Evolutionary conservation across 2,888 invertebrate species (phyloP).

Genomic region (Drosophila paramelanica): DNA sequence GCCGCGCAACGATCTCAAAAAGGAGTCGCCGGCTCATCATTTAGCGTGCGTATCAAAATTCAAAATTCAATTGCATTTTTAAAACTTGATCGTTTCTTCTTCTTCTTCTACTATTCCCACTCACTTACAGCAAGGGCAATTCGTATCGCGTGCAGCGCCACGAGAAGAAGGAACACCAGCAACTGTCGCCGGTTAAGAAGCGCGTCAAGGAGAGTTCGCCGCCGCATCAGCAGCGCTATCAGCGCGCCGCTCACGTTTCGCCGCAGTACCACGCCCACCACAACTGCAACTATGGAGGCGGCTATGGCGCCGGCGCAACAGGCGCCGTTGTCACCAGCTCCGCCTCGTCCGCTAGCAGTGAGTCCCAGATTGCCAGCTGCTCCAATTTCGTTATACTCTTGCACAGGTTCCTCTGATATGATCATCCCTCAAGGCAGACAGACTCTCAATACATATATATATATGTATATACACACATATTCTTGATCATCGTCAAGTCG

Average conservation of each 20-base stretch:
- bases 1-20: constrained; percentile 87
- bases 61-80: no score
- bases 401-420: background rate
- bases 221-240: constrained; percentile 87
- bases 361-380: constrained; percentile 47
- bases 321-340: constrained; percentile 59
- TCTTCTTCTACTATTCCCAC: no score
- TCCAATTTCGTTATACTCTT: background rate
- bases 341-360: constrained; percentile 79
- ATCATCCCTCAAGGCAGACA: background rate
- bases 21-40: constrained; percentile 86
- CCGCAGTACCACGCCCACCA: constrained; percentile 85
- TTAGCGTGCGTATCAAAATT: constrained; percentile 78
- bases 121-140: constrained; percentile 79
- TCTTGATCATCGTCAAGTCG: background rate
- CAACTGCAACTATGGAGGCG: constrained; percentile 82
- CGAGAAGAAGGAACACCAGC: constrained; percentile 94
- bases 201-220: constrained; percentile 98
- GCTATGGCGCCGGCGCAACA: constrained; percentile 55
- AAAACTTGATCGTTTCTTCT: no score
- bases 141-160: constrained; percentile 86
- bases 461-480: background rate
- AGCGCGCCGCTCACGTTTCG: constrained; percentile 84
- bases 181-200: constrained; percentile 98
- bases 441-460: background rate